phyloP scores from a whole-genome alignment of 2,797 vertebrate genomes.

The Peromyscus attwateri region DNA sequence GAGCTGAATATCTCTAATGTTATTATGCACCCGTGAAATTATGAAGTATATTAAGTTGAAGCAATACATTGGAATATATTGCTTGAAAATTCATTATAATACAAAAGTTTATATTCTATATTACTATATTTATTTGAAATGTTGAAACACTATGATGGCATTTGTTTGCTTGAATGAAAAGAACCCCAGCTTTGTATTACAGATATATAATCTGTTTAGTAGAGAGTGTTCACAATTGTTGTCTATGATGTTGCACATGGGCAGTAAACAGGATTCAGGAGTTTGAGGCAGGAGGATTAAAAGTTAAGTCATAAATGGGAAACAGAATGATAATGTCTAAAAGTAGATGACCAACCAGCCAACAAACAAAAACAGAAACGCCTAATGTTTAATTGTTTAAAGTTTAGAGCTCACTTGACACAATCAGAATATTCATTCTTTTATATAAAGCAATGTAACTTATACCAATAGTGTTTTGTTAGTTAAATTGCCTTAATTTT shows the following conservation, averaged over 20 bases:
- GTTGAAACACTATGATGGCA: neutral
- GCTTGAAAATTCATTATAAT: neutral
- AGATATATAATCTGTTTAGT: neutral
- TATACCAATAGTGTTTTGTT: neutral
- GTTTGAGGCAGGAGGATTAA: neutral
- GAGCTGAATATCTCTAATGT: neutral
- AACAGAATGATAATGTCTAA: neutral
- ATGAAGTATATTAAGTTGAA: constrained; percentile 21
- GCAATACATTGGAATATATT: neutral
- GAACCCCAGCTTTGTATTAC: neutral
- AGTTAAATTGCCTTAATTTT: constrained; percentile 25
- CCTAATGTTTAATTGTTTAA: neutral
- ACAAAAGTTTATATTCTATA: neutral
- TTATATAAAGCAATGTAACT: neutral
- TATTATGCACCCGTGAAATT: neutral
- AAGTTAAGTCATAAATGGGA: neutral
- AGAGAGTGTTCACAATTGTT: neutral
- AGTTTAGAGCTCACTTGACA: neutral
- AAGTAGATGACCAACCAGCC: neutral
- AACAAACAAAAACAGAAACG: neutral
- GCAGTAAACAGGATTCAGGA: no score
- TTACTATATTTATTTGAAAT: neutral
- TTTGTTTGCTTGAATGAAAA: constrained; percentile 23
- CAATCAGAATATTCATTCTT: neutral
- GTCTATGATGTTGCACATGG: neutral